Percentiles rank a stretch among this genome's conserved stretches.
phyloP scores from a whole-genome alignment of 2,113 vertebrate genomes.

The Stegastes partitus region DNA sequence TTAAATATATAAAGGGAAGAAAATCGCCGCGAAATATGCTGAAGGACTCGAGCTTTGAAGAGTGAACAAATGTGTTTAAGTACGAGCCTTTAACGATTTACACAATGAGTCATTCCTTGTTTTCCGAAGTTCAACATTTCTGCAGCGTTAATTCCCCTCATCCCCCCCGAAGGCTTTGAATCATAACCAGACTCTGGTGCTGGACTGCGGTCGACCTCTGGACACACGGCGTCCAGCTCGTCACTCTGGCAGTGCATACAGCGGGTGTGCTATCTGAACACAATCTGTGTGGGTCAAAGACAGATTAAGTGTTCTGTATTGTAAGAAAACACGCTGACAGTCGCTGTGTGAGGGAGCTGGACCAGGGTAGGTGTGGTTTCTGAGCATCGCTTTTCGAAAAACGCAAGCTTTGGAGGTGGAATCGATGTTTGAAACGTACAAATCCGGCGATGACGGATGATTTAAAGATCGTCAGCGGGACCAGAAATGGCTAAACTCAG shows the following conservation, averaged over 20 bases:
- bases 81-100: conserved; percentile 35
- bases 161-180: conserved; percentile 37
- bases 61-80: conserved; percentile 37
- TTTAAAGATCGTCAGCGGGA: not conserved
- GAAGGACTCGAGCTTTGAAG: conserved; percentile 15
- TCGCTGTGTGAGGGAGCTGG: not conserved
- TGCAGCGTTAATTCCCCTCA: conserved; percentile 46
- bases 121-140: conserved; percentile 31
- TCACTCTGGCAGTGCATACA: conserved; percentile 37
- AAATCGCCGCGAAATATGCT: conserved; percentile 6
- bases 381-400: not conserved
- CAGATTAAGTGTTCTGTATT: conserved; percentile 25
- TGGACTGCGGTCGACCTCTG: conserved; percentile 38
- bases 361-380: not conserved
- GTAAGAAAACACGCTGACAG: not conserved
- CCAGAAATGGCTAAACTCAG: too few species aligned
- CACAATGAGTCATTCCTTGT: conserved; percentile 40
- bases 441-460: not conserved
- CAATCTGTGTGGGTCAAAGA: conserved; percentile 49
- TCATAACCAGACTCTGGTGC: conserved; percentile 32
- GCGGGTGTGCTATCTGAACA: conserved; percentile 39
- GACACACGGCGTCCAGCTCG: conserved; percentile 12
- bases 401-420: not conserved
- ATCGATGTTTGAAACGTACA: not conserved
- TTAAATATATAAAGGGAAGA: conserved; percentile 12